phyloP scores from a whole-genome alignment of 2,797 vertebrate species.

The Remorina albescens region DNA sequence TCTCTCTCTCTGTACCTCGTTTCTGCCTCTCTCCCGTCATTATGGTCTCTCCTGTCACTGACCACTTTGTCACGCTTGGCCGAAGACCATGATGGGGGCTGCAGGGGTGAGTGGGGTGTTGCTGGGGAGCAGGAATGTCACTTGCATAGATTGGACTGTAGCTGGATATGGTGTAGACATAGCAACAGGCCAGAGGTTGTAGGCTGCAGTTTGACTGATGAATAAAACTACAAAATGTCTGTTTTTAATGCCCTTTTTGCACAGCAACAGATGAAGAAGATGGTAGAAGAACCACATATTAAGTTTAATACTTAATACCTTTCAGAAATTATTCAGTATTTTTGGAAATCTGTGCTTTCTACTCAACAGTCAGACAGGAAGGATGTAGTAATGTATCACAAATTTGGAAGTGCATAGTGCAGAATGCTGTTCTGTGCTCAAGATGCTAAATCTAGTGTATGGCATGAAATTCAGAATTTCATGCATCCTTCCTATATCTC shows the following conservation, averaged over 20 bases:
- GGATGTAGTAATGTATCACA: neutral
- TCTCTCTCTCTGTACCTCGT: conserved; percentile 45
- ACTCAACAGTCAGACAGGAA: neutral
- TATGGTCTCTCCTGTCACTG: conserved; percentile 76
- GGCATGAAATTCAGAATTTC: neutral
- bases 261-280: neutral
- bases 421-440: neutral
- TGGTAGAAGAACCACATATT: neutral
- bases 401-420: neutral
- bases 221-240: neutral
- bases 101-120: conserved; percentile 38
- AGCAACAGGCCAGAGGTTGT: conserved; percentile 42
- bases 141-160: conserved; percentile 61
- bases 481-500: neutral
- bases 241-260: too few relatives aligned
- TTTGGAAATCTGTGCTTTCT: neutral
- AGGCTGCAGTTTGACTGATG: conserved; percentile 16
- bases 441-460: neutral
- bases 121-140: conserved; percentile 75
- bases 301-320: neutral
- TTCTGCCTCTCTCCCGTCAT: conserved; percentile 59
- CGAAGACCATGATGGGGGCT: conserved; percentile 46
- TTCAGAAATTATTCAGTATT: neutral
- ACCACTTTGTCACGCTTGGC: conserved; percentile 78
- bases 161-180: conserved; percentile 35